Evolutionary conservation across 2,797 vertebrate genomes (phyloP), one percentile per base, ranked within the genome.

Genomic region (Chloroceryle amazona): DNA sequence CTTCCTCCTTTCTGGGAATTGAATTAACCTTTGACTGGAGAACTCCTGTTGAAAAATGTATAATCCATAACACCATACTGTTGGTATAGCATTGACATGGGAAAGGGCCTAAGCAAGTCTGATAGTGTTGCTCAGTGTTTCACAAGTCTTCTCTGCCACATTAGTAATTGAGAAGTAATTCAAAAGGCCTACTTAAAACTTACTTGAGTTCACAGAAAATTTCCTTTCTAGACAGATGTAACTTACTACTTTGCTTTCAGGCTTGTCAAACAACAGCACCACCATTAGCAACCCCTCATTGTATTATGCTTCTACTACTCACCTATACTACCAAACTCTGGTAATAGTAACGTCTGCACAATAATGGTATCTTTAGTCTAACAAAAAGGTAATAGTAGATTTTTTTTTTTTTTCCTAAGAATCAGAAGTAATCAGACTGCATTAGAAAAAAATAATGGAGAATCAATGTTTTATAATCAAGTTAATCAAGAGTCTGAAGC

Each of bases 11-110:
- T 80, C 67, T 71, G 81, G n/a, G 55, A 91, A 92, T 2, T 85
- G 57, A 70, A 87, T 85, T 95, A 92, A 95, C 63, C 57, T 95
- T 75, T 93, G 81, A 19, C 52, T 55, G n/a, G 67, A 85, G 42
- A 85, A 17, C 29, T 82, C 9, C 26, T 41, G 41, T 4, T 87
- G 81, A 73, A 82, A 95, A 82, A 82, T 33, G 35, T 55, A 35
- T 68, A 67, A 93, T 89, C 78, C 60, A 60, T 67, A 87, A 70
- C 47, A 80, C 44, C 25, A 28, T 74, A 58, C 10, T 9, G 9
- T n/a, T 76, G 33, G 33, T 41, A 47, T 18, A 79, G 39, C 16
- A 19, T 2, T 73, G 51, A 26, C 9, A 13, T 37, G 13, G 55
- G n/a, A 76, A 87, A 80, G 13, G 16, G 13, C 29, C 42, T 67